These are phyloP conservation scores for Lacanobia oleracea DNA, from an alignment of 2,888 invertebrate genomes.

Conservation along the genomic window DNA sequence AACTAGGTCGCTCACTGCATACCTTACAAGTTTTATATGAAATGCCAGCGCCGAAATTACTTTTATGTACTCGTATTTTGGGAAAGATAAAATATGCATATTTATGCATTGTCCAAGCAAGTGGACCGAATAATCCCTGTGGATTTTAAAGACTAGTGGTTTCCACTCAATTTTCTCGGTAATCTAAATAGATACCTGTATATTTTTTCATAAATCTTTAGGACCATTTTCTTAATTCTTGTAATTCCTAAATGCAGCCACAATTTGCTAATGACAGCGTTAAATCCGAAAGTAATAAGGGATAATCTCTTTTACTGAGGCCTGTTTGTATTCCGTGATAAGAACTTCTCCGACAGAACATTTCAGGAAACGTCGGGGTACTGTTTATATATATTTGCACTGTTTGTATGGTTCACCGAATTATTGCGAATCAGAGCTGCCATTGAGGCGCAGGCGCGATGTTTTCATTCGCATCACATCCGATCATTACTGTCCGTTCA, in stretches of 20 bases:
- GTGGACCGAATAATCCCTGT: neutral
- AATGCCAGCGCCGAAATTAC: slow-evolving; percentile 32
- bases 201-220: neutral
- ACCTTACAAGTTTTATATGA: slow-evolving; percentile 47
- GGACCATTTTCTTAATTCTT: slow-evolving; percentile 8
- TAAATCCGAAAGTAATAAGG: slow-evolving; percentile 31
- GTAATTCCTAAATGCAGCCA: slow-evolving; percentile 24
- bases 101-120: slow-evolving; percentile 13
- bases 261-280: slow-evolving; percentile 42
- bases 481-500: slow-evolving; percentile 65
- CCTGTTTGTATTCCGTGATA: slow-evolving; percentile 47
- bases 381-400: slow-evolving; percentile 8
- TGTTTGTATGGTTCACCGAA: neutral
- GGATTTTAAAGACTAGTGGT: neutral
- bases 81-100: neutral
- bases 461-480: slow-evolving; percentile 55
- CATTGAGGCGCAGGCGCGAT: slow-evolving; percentile 47
- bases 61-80: slow-evolving; percentile 26
- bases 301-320: slow-evolving; percentile 36
- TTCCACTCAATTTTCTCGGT: neutral
- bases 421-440: slow-evolving; percentile 21
- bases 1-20: slow-evolving; percentile 58
- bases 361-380: slow-evolving; percentile 15
- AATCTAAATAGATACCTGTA: neutral
- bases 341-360: slow-evolving; percentile 25